Evolutionary conservation across 1,140 invertebrate genomes (phyloP), one percentile per base, ranked within the genome.

Genomic region (Thalassaphorura encarpata): DNA sequence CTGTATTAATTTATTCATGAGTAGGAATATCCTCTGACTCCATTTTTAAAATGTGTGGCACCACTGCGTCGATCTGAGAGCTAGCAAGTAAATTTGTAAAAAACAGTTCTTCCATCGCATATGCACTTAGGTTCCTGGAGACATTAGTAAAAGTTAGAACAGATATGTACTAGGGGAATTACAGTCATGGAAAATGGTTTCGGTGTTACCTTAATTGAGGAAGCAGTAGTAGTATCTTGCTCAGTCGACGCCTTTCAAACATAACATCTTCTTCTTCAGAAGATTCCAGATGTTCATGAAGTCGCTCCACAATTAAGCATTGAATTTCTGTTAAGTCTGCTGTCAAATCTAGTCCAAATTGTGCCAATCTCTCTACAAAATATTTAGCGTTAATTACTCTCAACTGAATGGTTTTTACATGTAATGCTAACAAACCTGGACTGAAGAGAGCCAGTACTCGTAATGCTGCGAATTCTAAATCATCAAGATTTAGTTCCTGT

Each of bases 21-120:
- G n/a, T n/a, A n/a, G n/a, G n/a, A n/a, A n/a, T n/a, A n/a, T n/a
- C n/a, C n/a, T 68, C 68, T 26, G 73, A 68, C 50, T 82, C 82
- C 83, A 91, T 89, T 62, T 83, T 82, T 54, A 95, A 77, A 67
- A 95, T 85, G 68, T 89, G 92, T 53, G 91, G 91, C 70, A 95
- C 87, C 60, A 93, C 85, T 69, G 83, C 89, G 69, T 92, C 87
- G 54, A 96, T 90, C 73, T 88, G 87, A 55, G 92, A 83, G 68
- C 85, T 88, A n/a, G 90, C 90, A 33, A 93, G 84, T 31, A 95
- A 78, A 19, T 89, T 87, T 15, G 89, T 83, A 70, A 93, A 93
- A 73, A 96, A 95, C 29, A 96, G 76, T 68, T 97, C 90, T 71
- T 95, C 92, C 64, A 95, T 78, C 84, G 77, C 43, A 90, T 72